These are phyloP conservation scores for Elgaria multicarinata DNA, from an alignment of 2,113 vertebrate species.

Conservation along the genomic window DNA sequence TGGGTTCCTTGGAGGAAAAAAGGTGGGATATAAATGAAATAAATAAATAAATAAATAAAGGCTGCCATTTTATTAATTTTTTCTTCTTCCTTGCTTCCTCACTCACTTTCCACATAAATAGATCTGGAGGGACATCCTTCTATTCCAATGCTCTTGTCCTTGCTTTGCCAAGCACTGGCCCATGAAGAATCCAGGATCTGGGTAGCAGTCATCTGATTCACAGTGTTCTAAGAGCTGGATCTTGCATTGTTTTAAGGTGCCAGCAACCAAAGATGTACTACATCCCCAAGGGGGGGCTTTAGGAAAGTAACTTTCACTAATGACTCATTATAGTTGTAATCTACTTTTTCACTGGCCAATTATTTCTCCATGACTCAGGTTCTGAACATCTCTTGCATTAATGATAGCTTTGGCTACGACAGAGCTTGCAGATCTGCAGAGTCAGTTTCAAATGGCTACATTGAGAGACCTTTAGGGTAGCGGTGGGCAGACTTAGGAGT, in stretches of 20 bases:
- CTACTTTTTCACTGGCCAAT: rapidly evolving
- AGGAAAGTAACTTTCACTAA: neutral
- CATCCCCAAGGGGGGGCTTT: neutral
- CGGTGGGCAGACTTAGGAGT: too few species aligned
- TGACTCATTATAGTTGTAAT: rapidly evolving
- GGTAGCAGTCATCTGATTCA: rapidly evolving
- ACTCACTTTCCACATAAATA: neutral
- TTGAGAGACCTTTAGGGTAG: too few species aligned
- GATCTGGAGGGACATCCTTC: neutral
- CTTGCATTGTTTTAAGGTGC: neutral
- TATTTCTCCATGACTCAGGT: rapidly evolving
- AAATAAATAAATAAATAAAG: too few species aligned
- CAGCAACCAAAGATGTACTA: rapidly evolving
- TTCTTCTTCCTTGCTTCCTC: neutral
- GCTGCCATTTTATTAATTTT: too few species aligned
- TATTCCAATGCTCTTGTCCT: neutral
- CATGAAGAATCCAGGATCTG: neutral
- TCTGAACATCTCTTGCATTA: neutral
- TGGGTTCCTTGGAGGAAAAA: too few species aligned
- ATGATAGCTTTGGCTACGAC: neutral
- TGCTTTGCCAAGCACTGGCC: neutral
- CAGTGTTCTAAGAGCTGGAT: neutral
- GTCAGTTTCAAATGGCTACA: neutral
- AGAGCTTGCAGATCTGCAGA: neutral
- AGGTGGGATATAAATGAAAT: too few species aligned